These are phyloP conservation scores for Trachelus iudaicus DNA, from an alignment of 2,888 invertebrate species.

Conservation along the genomic window DNA sequence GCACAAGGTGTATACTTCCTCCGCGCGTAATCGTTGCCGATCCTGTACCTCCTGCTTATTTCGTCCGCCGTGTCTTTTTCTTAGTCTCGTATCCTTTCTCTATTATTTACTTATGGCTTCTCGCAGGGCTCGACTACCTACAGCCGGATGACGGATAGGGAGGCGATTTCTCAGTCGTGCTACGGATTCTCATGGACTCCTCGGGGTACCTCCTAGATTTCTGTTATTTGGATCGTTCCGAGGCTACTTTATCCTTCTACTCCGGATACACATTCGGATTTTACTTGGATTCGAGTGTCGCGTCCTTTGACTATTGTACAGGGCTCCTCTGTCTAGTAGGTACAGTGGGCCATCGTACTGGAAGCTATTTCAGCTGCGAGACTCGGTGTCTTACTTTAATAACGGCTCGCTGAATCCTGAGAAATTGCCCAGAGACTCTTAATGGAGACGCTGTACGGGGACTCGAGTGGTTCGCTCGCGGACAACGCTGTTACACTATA, in stretches of 20 bases:
- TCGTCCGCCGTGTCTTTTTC: not conserved
- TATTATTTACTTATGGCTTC: not conserved
- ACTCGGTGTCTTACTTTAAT: not conserved
- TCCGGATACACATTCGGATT: not conserved
- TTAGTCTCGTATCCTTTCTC: not conserved
- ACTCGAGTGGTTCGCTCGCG: not conserved
- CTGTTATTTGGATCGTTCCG: not conserved
- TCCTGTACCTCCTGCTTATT: not conserved
- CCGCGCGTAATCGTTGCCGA: not conserved
- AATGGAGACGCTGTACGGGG: not conserved
- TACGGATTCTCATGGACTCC: not conserved
- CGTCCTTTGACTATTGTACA: not conserved
- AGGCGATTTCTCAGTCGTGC: not conserved
- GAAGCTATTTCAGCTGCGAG: not conserved
- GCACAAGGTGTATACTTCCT: not conserved
- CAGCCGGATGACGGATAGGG: not conserved
- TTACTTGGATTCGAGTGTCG: not conserved
- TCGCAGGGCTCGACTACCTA: not conserved
- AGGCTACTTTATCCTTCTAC: not conserved
- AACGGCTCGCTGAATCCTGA: not conserved
- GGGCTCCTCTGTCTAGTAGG: not conserved
- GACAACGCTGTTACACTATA: not conserved
- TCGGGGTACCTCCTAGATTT: not conserved
- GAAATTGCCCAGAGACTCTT: not conserved
- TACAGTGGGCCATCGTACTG: not conserved